Conservation (phyloP, 2,797 vertebrate genomes). For the Dicrostonyx torquatus region DNA sequence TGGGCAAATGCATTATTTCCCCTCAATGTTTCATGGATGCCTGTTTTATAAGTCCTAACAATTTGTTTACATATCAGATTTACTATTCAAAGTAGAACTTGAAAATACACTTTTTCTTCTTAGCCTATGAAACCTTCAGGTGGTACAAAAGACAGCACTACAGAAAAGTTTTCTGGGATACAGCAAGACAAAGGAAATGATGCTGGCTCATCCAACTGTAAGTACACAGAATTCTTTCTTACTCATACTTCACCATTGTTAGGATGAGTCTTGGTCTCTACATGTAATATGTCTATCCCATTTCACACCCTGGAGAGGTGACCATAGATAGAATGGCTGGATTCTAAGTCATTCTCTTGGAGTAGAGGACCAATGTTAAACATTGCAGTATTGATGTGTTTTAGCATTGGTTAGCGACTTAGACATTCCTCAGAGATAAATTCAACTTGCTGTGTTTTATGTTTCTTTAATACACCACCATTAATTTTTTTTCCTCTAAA, state of each 20-base stretch:
- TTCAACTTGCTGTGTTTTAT: background rate
- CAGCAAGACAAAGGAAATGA: background rate
- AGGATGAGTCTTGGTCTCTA: background rate
- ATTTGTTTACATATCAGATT: background rate
- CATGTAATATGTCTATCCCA: background rate
- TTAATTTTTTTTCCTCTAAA: background rate
- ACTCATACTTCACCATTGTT: background rate
- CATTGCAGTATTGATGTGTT: background rate
- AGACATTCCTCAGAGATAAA: background rate
- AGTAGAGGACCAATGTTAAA: background rate
- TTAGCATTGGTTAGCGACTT: background rate
- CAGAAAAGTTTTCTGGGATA: background rate
- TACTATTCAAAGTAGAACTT: background rate
- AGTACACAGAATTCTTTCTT: background rate
- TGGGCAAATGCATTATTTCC: background rate
- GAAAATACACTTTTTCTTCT: background rate
- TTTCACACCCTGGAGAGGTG: background rate
- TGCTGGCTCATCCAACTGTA: background rate
- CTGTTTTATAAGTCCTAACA: background rate
- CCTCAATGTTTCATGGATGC: background rate
- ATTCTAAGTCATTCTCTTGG: background rate
- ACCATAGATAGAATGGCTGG: background rate
- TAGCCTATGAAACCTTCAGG: background rate
- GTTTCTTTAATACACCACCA: background rate
- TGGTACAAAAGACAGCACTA: background rate